phyloP scores from a whole-genome alignment of 2,888 invertebrate genomes.

The Scaptomyza parva region DNA sequence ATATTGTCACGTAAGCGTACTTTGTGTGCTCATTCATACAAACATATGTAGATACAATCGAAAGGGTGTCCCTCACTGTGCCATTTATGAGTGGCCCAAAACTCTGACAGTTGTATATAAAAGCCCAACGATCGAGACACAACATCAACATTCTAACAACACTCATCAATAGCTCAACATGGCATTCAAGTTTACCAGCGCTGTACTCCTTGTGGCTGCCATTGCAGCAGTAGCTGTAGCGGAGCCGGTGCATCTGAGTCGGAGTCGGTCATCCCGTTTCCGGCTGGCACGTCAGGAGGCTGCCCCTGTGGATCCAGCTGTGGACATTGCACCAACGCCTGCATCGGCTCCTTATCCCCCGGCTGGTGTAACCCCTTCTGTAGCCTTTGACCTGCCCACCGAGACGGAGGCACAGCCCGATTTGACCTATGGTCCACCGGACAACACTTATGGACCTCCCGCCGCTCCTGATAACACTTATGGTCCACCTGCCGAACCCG shows the following conservation, averaged over 20 bases:
- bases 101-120: conserved; percentile 51
- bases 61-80: conserved; percentile 61
- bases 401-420: conserved; percentile 74
- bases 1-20: conserved; percentile 70
- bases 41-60: conserved; percentile 44
- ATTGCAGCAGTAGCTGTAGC: conserved; percentile 57
- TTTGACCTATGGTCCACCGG: conserved; percentile 68
- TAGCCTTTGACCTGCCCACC: conserved; percentile 77
- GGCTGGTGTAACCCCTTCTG: conserved; percentile 77
- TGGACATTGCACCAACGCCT: conserved; percentile 47
- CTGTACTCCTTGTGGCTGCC: conserved; percentile 61
- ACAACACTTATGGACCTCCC: conserved; percentile 61
- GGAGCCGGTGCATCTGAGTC: conserved; percentile 66
- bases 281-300: conserved; percentile 72
- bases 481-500: conserved; percentile 61
- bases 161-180: conserved; percentile 65
- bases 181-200: conserved; percentile 67
- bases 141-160: conserved; percentile 67
- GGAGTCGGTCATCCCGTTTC: conserved; percentile 63
- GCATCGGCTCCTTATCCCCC: conserved; percentile 74
- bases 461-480: conserved; percentile 69
- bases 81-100: conserved; percentile 64
- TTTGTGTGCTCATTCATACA: conserved; percentile 16
- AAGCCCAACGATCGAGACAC: conserved; percentile 33
- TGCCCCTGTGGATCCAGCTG: conserved; percentile 51